phyloP scores from a whole-genome alignment of 2,113 vertebrate species.

The Mola mola region DNA sequence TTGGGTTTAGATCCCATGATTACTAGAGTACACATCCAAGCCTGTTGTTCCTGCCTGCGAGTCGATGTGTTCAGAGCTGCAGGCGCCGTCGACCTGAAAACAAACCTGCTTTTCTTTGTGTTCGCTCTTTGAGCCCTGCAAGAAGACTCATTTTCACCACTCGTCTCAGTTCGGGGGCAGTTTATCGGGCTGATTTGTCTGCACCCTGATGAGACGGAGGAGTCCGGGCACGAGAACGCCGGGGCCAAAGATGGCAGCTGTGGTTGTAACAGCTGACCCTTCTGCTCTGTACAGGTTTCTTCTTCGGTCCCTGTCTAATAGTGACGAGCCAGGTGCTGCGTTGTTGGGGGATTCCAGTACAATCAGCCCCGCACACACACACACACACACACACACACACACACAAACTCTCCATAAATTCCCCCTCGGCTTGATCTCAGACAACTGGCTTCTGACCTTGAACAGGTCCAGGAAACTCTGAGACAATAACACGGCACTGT shows the following conservation, averaged over 20 bases:
- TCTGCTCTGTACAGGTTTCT: slow-evolving; percentile 26
- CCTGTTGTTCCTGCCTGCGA: background rate
- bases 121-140: too few relatives aligned
- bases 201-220: slow-evolving; percentile 26
- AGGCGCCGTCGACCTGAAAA: too few relatives aligned
- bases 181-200: slow-evolving; percentile 11
- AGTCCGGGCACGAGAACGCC: slow-evolving; percentile 34
- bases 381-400: too few relatives aligned
- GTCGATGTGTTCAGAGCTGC: background rate
- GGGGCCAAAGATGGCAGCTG: slow-evolving; percentile 38
- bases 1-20: slow-evolving; percentile 40
- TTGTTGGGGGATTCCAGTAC: slow-evolving; percentile 82
- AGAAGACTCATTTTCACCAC: too few relatives aligned
- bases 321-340: slow-evolving; percentile 31
- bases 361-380: slow-evolving; percentile 12
- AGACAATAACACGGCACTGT: slow-evolving; percentile 72
- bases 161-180: too few relatives aligned
- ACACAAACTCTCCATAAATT: slow-evolving; percentile 40
- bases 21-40: background rate
- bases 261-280: slow-evolving; percentile 49
- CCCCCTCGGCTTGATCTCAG: slow-evolving; percentile 41
- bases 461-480: slow-evolving; percentile 77
- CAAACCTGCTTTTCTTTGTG: too few relatives aligned
- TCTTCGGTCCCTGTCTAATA: slow-evolving; percentile 12
- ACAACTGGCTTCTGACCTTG: slow-evolving; percentile 58